These are phyloP conservation scores for Heliconius erato DNA, from an alignment of 2,888 invertebrate genomes.

Conservation along the genomic window DNA sequence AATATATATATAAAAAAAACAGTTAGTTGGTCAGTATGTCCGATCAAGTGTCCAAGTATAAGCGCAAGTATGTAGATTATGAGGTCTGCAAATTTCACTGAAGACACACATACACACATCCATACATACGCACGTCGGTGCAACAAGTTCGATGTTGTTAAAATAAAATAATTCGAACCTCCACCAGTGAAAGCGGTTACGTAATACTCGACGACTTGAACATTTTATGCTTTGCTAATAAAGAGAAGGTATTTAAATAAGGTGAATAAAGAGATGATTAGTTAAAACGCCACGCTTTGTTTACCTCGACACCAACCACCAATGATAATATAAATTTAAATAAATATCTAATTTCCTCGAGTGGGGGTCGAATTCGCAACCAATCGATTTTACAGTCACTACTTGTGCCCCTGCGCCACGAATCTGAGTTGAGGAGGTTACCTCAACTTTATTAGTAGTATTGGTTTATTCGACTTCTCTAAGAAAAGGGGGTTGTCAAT, in stretches of 20 bases:
- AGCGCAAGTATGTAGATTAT: conserved; percentile 42
- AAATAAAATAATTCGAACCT: conserved; percentile 64
- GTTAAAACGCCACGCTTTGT: not conserved
- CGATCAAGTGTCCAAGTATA: conserved; percentile 42
- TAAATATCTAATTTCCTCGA: no score
- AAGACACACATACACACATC: conserved; percentile 41
- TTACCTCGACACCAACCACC: no score
- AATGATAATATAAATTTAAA: no score
- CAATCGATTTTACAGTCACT: no score
- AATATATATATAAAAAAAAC: not conserved
- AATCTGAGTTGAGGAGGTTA: no score
- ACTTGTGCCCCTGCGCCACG: no score
- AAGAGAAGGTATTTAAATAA: conserved; percentile 14
- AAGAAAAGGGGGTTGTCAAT: no score
- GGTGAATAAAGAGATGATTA: not conserved
- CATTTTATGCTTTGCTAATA: conserved; percentile 42
- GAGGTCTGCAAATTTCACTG: conserved; percentile 49
- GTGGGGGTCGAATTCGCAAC: no score
- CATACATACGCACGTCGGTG: conserved; percentile 53
- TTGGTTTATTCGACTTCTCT: no score
- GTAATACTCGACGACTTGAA: conserved; percentile 51
- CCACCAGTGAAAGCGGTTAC: conserved; percentile 70
- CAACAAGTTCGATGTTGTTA: conserved; percentile 55
- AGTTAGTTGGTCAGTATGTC: conserved; percentile 31
- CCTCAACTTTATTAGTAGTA: no score